Base-by-base conservation (phyloP, 2,113 vertebrate species). In the Boulengeromyrus knoepffleri region DNA sequence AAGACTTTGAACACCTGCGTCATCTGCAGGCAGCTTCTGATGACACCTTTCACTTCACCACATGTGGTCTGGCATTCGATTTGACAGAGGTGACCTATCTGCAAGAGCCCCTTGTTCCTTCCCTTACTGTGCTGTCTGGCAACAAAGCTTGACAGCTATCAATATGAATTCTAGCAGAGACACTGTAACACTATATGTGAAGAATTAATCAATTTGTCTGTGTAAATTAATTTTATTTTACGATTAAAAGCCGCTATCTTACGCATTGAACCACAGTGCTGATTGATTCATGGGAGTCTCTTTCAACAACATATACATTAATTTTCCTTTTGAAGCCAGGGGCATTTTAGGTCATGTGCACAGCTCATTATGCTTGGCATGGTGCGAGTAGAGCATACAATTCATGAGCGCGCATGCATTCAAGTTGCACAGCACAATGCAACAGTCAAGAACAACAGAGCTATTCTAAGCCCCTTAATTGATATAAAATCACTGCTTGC, bases 41-140 rank as follows among this genome's bases (percentile, higher is more conserved):
- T 96, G 96, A 95, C 94, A 94, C 95, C 96, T 95, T 97, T 97
- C 97, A 96, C 95, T 96, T 97, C 83, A 90, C 96, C 94, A 96
- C 95, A 95, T 93, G 95, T 88, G 92, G 90, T 89, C 87, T 93
- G 94, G 94, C 93, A 96, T 95, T 93, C 85, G 94, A 97, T 96
- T 93, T 97, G 97, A 98, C 96, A 98, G 93, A 94, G 96, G 95
- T 95, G 92, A 93, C 96, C 94, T 94, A 94, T 92, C 93, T 95
- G 93, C 94, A 93, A 93, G 93, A 92, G 91, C 89, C 88, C 90
- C 31, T 17, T 31, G 42, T 52, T 24, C 77, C 13, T 5, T 45
- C 85, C 92, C 94, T 92, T 91, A 92, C 89, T 91, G 90, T 91
- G 92, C 91, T 90, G 89, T 92, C 93, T 93, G 88, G 12, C 92